These are phyloP conservation scores for Galleria mellonella DNA, from an alignment of 1,140 invertebrate genomes.

Conservation along the genomic window DNA sequence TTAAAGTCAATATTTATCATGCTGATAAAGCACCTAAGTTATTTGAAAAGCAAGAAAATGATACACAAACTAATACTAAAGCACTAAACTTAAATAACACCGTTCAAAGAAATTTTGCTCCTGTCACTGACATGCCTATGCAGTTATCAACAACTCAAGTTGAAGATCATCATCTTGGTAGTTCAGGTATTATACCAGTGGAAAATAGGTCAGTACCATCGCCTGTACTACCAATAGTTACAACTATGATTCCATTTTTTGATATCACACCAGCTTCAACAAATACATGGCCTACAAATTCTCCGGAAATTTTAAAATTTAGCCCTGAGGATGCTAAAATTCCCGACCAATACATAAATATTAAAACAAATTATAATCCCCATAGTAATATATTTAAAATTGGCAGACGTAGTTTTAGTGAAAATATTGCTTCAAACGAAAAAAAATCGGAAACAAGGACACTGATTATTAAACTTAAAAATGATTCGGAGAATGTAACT, in stretches of 20 bases:
- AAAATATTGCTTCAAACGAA: not conserved
- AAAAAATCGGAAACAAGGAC: constrained; percentile 23
- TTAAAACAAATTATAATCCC: constrained; percentile 10
- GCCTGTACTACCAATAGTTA: constrained; percentile 21
- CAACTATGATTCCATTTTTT: constrained; percentile 25
- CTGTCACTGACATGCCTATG: constrained; percentile 16
- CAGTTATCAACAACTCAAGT: constrained; percentile 28
- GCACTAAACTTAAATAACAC: constrained; percentile 1
- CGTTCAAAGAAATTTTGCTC: not conserved
- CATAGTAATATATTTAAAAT: not conserved
- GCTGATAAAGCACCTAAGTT: constrained; percentile 14
- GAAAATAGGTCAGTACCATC: constrained; percentile 13
- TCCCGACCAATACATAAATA: constrained; percentile 41
- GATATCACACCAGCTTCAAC: constrained; percentile 13
- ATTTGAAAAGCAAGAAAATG: constrained; percentile 9
- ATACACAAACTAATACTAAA: constrained; percentile 5
- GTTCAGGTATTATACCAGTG: constrained; percentile 53
- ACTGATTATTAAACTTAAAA: constrained; percentile 40
- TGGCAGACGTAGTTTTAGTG: constrained; percentile 12
- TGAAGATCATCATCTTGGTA: constrained; percentile 55
- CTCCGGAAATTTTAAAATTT: constrained; percentile 55
- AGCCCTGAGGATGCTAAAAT: constrained; percentile 57
- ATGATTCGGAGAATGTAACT: constrained; percentile 13
- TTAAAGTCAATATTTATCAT: constrained; percentile 36
- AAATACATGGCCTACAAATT: constrained; percentile 17